Evolutionary conservation across 2,797 vertebrate species (phyloP).

Genomic region (Sarcophilus harrisii): DNA sequence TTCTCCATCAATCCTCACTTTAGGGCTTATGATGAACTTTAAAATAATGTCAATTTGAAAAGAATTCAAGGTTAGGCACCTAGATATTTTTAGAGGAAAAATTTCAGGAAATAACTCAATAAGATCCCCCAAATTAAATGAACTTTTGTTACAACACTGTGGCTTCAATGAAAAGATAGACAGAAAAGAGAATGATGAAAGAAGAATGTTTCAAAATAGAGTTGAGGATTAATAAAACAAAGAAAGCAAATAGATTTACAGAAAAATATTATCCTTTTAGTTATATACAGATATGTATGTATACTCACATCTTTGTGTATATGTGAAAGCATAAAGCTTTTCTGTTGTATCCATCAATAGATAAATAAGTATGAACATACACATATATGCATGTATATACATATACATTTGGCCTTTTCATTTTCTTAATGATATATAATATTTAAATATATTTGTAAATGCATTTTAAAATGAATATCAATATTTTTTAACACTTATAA

Average conservation of each 20-base stretch:
- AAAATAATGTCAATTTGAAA: not conserved
- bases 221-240: not conserved
- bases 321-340: not conserved
- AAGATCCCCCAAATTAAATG: not conserved
- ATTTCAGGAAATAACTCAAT: not conserved
- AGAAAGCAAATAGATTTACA: not conserved
- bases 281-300: not conserved
- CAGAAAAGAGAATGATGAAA: not conserved
- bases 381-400: not conserved
- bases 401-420: not conserved
- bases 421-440: not conserved
- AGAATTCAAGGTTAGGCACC: not conserved
- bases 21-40: not conserved
- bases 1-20: not conserved
- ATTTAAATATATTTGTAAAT: not conserved
- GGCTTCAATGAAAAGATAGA: not conserved
- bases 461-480: not conserved
- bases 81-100: not conserved
- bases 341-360: not conserved
- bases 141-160: not conserved
- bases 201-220: not conserved
- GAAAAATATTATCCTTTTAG: slow-evolving; percentile 4
- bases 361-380: not conserved
- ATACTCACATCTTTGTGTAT: not conserved
- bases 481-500: not conserved